Percentiles rank a stretch among this genome's conserved stretches.
Conservation (phyloP, 2,797 vertebrate genomes). For the Melanotaenia maccullochi region DNA sequence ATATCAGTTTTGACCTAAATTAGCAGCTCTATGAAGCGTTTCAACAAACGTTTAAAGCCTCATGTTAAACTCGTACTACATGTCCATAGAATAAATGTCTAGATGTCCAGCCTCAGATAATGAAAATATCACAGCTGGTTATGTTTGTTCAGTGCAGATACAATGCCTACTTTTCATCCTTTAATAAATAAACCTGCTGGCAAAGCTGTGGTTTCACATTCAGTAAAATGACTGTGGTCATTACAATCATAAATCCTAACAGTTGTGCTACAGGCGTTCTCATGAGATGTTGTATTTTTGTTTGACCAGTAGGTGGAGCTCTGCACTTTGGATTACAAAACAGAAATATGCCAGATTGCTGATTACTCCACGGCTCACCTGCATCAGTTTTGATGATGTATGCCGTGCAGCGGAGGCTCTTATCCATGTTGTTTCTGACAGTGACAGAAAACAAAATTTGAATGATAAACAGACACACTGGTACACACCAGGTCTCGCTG, state of each 20-base stretch:
- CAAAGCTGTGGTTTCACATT: constrained; percentile 22
- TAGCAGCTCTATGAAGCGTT: constrained; percentile 3
- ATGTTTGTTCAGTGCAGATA: constrained; percentile 28
- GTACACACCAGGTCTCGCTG: constrained; percentile 53
- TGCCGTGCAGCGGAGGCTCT: constrained; percentile 39
- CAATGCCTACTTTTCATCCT: constrained; percentile 17
- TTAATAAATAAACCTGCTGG: constrained; percentile 55
- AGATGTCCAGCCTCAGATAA: constrained; percentile 30
- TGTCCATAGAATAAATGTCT: constrained; percentile 23
- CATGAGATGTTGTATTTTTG: constrained; percentile 6
- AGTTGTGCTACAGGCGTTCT: constrained; percentile 16
- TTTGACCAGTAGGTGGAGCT: constrained; percentile 77
- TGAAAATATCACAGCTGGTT: constrained; percentile 40
- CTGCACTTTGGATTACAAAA: constrained; percentile 57
- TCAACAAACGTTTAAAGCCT: neutral
- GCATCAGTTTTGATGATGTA: constrained; percentile 66
- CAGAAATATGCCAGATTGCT: constrained; percentile 37
- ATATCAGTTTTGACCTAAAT: neutral
- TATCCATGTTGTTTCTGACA: constrained; percentile 63
- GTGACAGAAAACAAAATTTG: constrained; percentile 69
- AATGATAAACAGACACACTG: constrained; percentile 61
- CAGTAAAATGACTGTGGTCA: constrained; percentile 40
- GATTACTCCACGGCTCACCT: constrained; percentile 38
- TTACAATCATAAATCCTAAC: constrained; percentile 38
- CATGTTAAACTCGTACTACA: neutral